Base-by-base conservation (phyloP, 2,888 invertebrate species). In the Pardosa pseudoannulata region DNA sequence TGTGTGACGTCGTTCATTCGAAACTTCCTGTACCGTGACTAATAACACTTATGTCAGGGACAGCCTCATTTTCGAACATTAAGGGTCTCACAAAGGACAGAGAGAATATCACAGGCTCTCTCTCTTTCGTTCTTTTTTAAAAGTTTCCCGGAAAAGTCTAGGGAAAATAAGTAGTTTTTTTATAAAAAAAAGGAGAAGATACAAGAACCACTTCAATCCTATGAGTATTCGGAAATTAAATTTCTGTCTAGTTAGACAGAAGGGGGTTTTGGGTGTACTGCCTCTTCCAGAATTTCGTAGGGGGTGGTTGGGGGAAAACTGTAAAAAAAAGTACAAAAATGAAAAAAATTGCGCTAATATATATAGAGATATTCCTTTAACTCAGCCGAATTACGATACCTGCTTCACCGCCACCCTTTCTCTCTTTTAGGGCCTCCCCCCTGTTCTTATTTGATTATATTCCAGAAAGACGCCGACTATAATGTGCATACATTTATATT, bases 391-490 rank as follows among this genome's bases (percentile, higher is more conserved):
- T 83, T 83, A 76, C 56, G 65, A 46, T 50, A n/a, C 28, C 50
- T 19, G n/a, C n/a, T n/a, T n/a, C n/a, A n/a, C n/a, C n/a, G n/a
- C 56, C 28, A 28, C 23, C 19, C 46, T 27, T 16, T 67, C 32
- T 7, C 27, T 56, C 32, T 39, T 68, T 41, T 27, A 70, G 16
- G 13, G 16, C 39, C 68, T 19, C 50, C 31, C n/a, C n/a, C 41
- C 39, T 46, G 31, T 46, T 29, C 50, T 83, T 72, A 83, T 83
- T 83, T 83, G 82, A 83, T 83, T 83, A 83, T 83, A 83, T 64
- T 72, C 74, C 16, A 39, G n/a, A 68, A 75, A 56, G 31, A 36
- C 28, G 27, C 41, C 68, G 81, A 36, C 64, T 68, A 65, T 78
- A 68, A 72, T 39, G 46, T 36, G 62, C 50, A 67, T 74, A 62